phyloP scores from a whole-genome alignment of 1,140 invertebrate species.

The Pentalonia nigronervosa region DNA sequence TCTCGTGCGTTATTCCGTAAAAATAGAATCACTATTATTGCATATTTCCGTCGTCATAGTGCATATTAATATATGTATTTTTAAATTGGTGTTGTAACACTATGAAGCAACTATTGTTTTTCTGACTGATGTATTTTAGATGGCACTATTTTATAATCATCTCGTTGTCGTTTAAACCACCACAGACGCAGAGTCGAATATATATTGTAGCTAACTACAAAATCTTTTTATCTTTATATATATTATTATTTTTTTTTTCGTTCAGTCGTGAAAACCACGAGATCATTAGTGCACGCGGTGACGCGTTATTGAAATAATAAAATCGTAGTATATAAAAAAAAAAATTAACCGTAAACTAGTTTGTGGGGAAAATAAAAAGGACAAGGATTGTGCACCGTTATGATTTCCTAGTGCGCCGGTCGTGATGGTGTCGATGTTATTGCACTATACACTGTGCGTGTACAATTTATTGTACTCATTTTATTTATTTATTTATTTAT shows the following conservation, averaged over 20 bases:
- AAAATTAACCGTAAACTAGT: slow-evolving; percentile 29
- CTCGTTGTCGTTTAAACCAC: neutral
- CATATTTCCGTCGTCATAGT: neutral
- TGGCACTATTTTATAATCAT: neutral
- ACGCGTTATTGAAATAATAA: slow-evolving; percentile 21
- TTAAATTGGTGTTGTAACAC: neutral
- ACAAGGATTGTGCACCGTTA: slow-evolving; percentile 6
- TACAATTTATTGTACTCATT: too few relatives aligned
- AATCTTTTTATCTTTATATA: neutral
- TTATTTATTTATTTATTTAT: neutral
- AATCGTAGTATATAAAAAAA: neutral
- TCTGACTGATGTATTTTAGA: slow-evolving; percentile 9
- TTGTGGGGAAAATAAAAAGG: neutral
- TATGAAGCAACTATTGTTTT: slow-evolving; percentile 13
- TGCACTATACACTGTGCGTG: neutral
- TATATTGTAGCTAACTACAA: neutral
- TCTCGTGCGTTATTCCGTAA: neutral
- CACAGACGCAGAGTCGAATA: neutral
- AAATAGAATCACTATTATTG: neutral
- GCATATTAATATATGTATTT: neutral
- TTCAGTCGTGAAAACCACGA: neutral
- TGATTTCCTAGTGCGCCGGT: neutral
- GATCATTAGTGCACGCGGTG: neutral
- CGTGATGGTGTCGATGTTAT: neutral
- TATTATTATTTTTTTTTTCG: neutral